Base-by-base conservation (phyloP, 2,113 vertebrate genomes). In the Python bivittatus region DNA sequence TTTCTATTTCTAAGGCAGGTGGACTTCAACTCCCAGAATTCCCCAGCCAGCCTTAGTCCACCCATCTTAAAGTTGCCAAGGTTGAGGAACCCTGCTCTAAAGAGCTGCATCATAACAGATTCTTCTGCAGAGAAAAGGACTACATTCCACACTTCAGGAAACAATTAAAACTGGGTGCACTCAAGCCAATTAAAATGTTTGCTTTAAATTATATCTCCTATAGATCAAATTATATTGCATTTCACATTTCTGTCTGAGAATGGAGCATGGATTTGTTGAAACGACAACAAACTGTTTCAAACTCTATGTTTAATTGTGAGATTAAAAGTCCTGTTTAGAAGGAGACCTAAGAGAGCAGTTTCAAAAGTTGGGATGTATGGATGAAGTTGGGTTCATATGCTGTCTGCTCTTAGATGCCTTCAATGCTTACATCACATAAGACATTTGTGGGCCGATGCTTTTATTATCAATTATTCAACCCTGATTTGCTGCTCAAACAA, bases 131-230 rank as follows among this genome's bases (percentile, higher is more conserved):
- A 95, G 84, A 90, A 87, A 87, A 94, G 53, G 94, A 84, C 60
- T 92, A 92, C 93, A 91, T 90, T 86, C 96, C 93, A 86, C 93
- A 90, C 93, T 93, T 94, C 95, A 93, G 94, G 94, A 95, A 92
- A 95, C 94, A 95, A 95, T 96, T 95, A 95, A 97, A 96, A 95
- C 83, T 92, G 86, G 92, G 94, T 91, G 83, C 91, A 91, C 93
- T 93, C 92, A 96, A 90, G 86, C 89, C 91, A 95, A 95, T 96
- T 96, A 61, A 22, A 53, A 10, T n/a, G 61, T 91, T 6, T 86
- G 9, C 44, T 97, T 91, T 86, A 83, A 60, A 92, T 96, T 95
- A 95, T 95, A 95, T 95, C 92, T 91, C 91, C 95, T 93, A 85
- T 90, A 95, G 94, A 95, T 96, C 79, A 53, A 95, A 95, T 96